Evolutionary conservation across 2,113 vertebrate species (phyloP).

Genomic region (Hippocampus mohnikei): DNA sequence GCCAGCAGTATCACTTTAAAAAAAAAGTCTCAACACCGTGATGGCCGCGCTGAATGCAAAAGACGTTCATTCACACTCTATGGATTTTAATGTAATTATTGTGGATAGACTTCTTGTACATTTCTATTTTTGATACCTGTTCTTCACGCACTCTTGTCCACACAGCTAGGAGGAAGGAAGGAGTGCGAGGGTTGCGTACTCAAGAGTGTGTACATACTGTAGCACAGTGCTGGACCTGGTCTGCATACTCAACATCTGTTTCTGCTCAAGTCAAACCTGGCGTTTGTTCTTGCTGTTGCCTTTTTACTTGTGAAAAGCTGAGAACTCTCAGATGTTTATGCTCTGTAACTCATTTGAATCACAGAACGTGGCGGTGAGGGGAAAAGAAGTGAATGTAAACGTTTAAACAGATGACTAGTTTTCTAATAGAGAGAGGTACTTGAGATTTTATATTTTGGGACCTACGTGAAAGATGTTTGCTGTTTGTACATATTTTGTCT

Average conservation of each 20-base stretch:
- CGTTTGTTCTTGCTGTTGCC: constrained; percentile 91
- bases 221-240: constrained; percentile 80
- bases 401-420: constrained; percentile 83
- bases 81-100: constrained; percentile 67
- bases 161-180: constrained; percentile 18
- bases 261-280: constrained; percentile 76
- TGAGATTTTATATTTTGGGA: constrained; percentile 93
- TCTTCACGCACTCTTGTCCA: constrained; percentile 49
- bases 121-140: constrained; percentile 77
- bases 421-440: constrained; percentile 93
- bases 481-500: constrained; percentile 99
- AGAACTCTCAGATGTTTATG: constrained; percentile 78
- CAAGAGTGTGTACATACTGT: constrained; percentile 71
- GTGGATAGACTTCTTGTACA: constrained; percentile 73
- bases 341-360: constrained; percentile 84
- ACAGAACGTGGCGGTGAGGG: constrained; percentile 65
- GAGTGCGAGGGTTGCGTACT: constrained; percentile 56
- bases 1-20: constrained; percentile 30
- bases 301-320: constrained; percentile 88
- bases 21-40: constrained; percentile 16
- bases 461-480: constrained; percentile 86
- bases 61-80: constrained; percentile 23
- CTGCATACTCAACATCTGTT: constrained; percentile 80
- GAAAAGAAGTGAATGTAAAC: constrained; percentile 89
- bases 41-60: constrained; percentile 44